phyloP scores from a whole-genome alignment of 1,140 invertebrate species.

The Drosophila lacertosa region DNA sequence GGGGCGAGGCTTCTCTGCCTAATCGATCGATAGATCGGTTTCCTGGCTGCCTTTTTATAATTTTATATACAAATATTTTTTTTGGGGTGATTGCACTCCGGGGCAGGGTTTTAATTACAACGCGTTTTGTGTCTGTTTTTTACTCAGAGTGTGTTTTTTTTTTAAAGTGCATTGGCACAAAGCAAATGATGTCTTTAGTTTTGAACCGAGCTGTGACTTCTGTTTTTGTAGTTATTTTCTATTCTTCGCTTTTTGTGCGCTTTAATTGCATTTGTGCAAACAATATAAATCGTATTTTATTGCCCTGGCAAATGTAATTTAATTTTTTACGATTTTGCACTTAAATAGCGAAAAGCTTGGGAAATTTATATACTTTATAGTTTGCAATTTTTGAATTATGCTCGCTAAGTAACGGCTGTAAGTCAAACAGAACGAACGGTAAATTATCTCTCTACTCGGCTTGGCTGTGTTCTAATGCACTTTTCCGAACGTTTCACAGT shows the following conservation, averaged over 20 bases:
- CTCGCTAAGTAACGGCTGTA: conserved; percentile 12
- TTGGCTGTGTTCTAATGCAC: conserved; percentile 24
- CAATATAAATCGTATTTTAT: conserved; percentile 81
- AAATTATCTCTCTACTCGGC: conserved; percentile 24
- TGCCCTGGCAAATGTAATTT: conserved; percentile 71
- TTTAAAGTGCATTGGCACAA: conserved; percentile 59
- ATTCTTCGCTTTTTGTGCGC: conserved; percentile 47
- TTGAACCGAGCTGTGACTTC: conserved; percentile 44
- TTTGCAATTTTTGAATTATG: conserved; percentile 2
- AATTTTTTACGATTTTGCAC: conserved; percentile 83
- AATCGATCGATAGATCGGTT: conserved; percentile 73
- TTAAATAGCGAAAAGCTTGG: conserved; percentile 43
- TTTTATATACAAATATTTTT: too few species aligned
- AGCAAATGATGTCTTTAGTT: conserved; percentile 81
- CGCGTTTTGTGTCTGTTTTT: conserved; percentile 52
- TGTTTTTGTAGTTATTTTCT: too few species aligned
- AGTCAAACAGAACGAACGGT: conserved; percentile 10
- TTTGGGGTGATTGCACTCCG: conserved; percentile 79
- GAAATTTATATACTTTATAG: conserved; percentile 19
- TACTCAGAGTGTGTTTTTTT: conserved; percentile 53
- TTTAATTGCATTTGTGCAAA: conserved; percentile 82
- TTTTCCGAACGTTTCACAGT: conserved; percentile 5
- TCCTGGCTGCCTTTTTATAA: conserved; percentile 42
- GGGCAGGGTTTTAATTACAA: conserved; percentile 43
- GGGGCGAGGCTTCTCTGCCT: conserved; percentile 59